Evolutionary conservation across 2,797 vertebrate species (phyloP).

Genomic region (Pogonophryne albipinna): DNA sequence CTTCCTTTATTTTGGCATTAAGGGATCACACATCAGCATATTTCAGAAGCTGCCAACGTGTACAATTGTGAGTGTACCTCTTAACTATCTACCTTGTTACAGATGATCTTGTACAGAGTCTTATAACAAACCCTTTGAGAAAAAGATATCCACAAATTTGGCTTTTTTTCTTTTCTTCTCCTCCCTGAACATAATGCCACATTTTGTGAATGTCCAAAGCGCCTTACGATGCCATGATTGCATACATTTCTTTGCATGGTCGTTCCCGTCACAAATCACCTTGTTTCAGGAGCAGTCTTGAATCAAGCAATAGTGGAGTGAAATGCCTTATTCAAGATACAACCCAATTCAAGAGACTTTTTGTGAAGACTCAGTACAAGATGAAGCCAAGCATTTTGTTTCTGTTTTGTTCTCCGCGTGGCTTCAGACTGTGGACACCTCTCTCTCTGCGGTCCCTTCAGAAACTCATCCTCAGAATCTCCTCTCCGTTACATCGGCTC

Average conservation of each 20-base stretch:
- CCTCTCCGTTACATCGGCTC: constrained; percentile 47
- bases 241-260: constrained; percentile 62
- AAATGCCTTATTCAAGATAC: constrained; percentile 78
- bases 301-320: constrained; percentile 61
- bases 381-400: constrained; percentile 29
- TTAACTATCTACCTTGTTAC: constrained; percentile 17
- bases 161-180: neutral
- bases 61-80: constrained; percentile 17
- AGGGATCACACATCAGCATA: constrained; percentile 33
- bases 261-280: constrained; percentile 42
- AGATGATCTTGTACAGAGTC: constrained; percentile 67
- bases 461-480: constrained; percentile 33
- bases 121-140: constrained; percentile 40
- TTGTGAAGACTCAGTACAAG: constrained; percentile 55
- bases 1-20: neutral
- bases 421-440: constrained; percentile 14
- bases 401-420: constrained; percentile 1
- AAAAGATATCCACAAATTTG: constrained; percentile 44
- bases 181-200: constrained; percentile 27
- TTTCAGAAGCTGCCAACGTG: constrained; percentile 30
- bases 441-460: constrained; percentile 45
- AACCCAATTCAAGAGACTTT: constrained; percentile 7
- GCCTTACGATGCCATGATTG: constrained; percentile 74
- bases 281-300: constrained; percentile 49
- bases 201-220: constrained; percentile 77